A percentile compares a stretch with the other conserved stretches of the same genome.
These are phyloP conservation scores for Metacarcinus magister DNA, from an alignment of 2,888 invertebrate species.

Conservation along the genomic window DNA sequence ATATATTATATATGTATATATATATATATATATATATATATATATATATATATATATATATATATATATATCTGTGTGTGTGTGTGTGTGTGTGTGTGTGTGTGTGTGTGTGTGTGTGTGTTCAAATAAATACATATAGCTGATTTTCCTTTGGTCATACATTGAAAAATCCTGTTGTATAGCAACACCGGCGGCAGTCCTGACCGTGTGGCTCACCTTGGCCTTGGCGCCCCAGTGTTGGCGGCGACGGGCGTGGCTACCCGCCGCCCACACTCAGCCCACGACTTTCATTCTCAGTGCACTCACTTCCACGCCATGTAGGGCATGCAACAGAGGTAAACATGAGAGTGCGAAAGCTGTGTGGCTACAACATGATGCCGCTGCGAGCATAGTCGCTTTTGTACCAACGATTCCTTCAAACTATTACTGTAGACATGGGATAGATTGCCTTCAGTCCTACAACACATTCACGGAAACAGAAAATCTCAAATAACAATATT, in stretches of 20 bases:
- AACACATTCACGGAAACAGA: neutral
- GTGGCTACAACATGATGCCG: neutral
- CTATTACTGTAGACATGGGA: neutral
- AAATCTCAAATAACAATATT: no score
- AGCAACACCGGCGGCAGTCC: no score
- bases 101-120: no score
- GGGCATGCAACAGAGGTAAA: neutral
- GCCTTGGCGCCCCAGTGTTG: constrained; percentile 9
- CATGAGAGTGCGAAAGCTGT: neutral
- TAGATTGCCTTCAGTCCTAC: neutral
- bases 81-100: no score
- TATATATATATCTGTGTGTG: no score
- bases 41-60: no score
- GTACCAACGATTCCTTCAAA: neutral
- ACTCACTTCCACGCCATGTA: neutral
- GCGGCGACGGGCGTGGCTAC: neutral
- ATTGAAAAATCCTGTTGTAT: no score
- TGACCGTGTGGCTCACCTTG: constrained; percentile 29
- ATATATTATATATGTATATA: no score
- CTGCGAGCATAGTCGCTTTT: neutral
- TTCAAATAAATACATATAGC: no score
- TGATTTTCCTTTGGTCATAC: no score
- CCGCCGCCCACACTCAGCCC: constrained; percentile 10
- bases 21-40: no score
- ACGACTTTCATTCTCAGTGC: constrained; percentile 37